These are phyloP conservation scores for Armadillidium nasatum DNA, from an alignment of 1,140 invertebrate genomes.

Conservation along the genomic window DNA sequence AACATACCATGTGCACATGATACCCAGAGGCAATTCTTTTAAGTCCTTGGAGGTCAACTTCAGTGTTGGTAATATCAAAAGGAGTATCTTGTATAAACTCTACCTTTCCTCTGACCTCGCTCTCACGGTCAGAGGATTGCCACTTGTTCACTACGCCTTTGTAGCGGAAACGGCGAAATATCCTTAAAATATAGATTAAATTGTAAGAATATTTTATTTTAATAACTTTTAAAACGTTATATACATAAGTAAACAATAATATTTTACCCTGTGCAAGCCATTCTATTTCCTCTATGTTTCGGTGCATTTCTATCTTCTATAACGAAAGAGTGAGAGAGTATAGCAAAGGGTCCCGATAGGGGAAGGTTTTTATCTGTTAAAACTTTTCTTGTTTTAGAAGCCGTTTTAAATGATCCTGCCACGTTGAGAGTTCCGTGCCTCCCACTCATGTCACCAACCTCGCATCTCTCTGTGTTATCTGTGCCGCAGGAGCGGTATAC, in stretches of 20 bases:
- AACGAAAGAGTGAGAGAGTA: slow-evolving; percentile 78
- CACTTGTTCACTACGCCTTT: slow-evolving; percentile 81
- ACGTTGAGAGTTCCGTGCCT: slow-evolving; percentile 68
- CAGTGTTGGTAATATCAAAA: slow-evolving; percentile 63
- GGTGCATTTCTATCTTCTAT: slow-evolving; percentile 84
- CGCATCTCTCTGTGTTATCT: slow-evolving; percentile 51
- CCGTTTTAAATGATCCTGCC: slow-evolving; percentile 63
- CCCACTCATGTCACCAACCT: slow-evolving; percentile 55
- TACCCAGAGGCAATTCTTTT: slow-evolving; percentile 65
- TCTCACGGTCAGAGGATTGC: slow-evolving; percentile 57
- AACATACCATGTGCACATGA: slow-evolving; percentile 70
- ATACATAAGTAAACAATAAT: neutral
- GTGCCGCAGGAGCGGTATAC: slow-evolving; percentile 49
- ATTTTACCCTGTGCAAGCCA: slow-evolving; percentile 77
- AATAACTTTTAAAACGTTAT: neutral
- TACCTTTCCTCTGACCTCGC: slow-evolving; percentile 63
- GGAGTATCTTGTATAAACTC: slow-evolving; percentile 60
- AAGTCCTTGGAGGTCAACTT: slow-evolving; percentile 70
- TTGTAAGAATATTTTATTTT: neutral
- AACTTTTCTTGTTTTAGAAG: slow-evolving; percentile 62
- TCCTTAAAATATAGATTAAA: slow-evolving; percentile 54
- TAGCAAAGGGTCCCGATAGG: slow-evolving; percentile 65
- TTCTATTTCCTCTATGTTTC: slow-evolving; percentile 72
- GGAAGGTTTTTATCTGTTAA: slow-evolving; percentile 73
- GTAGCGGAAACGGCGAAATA: slow-evolving; percentile 66